These are phyloP conservation scores for Drosophila meridiana DNA, from an alignment of 2,888 invertebrate genomes.

Conservation along the genomic window DNA sequence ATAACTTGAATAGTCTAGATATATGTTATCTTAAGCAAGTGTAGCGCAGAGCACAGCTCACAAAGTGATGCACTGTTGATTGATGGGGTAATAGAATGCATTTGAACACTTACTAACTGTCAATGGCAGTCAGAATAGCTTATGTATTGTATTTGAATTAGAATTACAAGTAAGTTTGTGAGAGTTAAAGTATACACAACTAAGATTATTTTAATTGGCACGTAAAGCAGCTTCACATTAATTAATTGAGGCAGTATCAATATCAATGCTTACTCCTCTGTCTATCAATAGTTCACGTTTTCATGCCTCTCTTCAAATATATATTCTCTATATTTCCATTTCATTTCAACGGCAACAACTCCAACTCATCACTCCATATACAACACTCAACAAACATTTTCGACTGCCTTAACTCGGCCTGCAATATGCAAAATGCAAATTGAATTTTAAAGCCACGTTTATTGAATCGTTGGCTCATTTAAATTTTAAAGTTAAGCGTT, in stretches of 20 bases:
- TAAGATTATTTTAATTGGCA: background rate
- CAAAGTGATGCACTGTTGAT: background rate
- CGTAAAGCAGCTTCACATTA: background rate
- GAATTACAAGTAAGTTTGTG: no score
- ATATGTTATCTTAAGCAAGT: background rate
- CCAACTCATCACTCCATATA: background rate
- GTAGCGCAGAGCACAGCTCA: background rate
- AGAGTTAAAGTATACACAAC: background rate
- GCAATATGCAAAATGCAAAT: slow-evolving; percentile 1
- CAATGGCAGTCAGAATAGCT: background rate
- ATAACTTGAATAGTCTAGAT: no score
- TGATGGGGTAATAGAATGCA: background rate
- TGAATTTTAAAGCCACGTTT: slow-evolving; percentile 1
- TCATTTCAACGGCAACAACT: background rate
- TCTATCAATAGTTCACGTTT: background rate
- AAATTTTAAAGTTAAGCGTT: slow-evolving; percentile 24
- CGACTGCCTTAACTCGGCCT: background rate
- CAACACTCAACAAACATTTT: background rate
- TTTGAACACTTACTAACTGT: background rate
- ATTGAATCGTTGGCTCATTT: slow-evolving; percentile 12
- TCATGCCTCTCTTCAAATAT: background rate
- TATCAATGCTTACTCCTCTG: background rate
- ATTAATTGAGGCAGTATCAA: background rate
- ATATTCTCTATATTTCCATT: background rate
- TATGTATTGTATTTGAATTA: background rate